A percentile compares a stretch with the other conserved stretches of the same genome.
These are phyloP conservation scores for Bimastos eiseni DNA, from an alignment of 2,888 invertebrate genomes.

Conservation along the genomic window DNA sequence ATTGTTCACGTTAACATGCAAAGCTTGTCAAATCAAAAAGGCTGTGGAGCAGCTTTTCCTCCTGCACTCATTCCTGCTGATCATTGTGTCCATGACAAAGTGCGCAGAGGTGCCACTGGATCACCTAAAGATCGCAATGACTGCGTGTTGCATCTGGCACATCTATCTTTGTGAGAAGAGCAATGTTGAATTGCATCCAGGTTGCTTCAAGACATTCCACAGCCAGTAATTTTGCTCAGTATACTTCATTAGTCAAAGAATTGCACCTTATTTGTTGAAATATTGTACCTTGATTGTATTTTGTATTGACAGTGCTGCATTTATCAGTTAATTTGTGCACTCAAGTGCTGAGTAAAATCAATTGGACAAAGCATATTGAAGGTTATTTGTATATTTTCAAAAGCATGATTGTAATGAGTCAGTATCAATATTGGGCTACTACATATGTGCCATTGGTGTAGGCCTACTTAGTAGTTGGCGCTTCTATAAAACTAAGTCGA, in stretches of 20 bases:
- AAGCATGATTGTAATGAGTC: not conserved
- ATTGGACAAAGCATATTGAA: not conserved
- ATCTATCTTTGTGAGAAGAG: slow-evolving; percentile 17
- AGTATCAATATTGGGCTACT: not conserved
- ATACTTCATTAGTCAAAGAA: not conserved
- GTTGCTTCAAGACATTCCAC: slow-evolving; percentile 25
- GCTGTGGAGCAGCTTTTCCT: slow-evolving; percentile 15
- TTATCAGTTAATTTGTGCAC: not conserved
- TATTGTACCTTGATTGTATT: not conserved
- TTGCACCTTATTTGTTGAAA: not conserved
- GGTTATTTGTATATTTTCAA: not conserved
- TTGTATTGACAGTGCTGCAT: not conserved
- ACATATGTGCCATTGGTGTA: not conserved
- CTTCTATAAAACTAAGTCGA: no score
- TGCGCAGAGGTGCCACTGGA: slow-evolving; percentile 20
- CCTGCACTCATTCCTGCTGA: not conserved
- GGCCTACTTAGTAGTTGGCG: no score
- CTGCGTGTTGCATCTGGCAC: not conserved
- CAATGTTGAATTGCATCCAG: slow-evolving; percentile 15
- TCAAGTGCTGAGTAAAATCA: not conserved
- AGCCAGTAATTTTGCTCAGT: not conserved
- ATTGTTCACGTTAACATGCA: slow-evolving; percentile 2
- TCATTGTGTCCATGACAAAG: not conserved
- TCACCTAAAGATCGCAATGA: not conserved
- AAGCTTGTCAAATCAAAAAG: not conserved